Base-by-base conservation (phyloP, 2,113 vertebrate genomes). In the Oryzias melastigma region DNA sequence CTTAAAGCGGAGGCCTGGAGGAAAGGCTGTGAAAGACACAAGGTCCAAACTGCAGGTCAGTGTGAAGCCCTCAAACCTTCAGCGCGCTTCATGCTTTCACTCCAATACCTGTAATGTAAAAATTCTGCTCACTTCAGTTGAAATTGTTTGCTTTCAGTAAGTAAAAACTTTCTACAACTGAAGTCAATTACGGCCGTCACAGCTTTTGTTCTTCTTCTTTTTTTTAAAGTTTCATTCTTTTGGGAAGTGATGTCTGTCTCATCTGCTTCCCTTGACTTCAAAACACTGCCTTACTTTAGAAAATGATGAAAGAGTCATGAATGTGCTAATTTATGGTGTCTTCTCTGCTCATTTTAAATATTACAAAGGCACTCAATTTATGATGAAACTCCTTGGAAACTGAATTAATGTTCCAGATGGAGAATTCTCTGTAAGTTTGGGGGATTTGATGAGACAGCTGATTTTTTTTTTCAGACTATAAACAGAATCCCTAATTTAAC, bases 331-430 rank as follows among this genome's bases (percentile, higher is more conserved):
- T 82, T 80, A 77, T 65, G 45, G 44, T 57, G 64, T 65, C 58
- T 70, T 29, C 35, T 45, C 51, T 52, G 45, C 70, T 73, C 73
- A 72, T 59, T 68, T 78, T 74, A 67, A 66, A 68, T 67, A 66
- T 80, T 70, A 77, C 64, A 62, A 84, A 64, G 71, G 35, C 59
- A 62, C 54, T 45, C 15, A 59, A 75, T 85, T 78, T 63, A 77
- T 84, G 86, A 89, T 82, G 83, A 87, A 88, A 89, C 80, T 47
- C 44, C 60, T 83, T 71, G 79, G 78, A 84, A 86, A 88, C 53
- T 47, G 19, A 58, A 80, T 71, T 62, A 80, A 80, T 62, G 58
- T 68, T 80, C 25, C 43, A 48, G 53, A 45, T 50, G 45, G 53
- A 65, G 27, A n/a, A 52, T 54, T 71, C 47, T 66, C 65, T 68